Evolutionary conservation across 1,140 invertebrate species (phyloP).

Genomic region (Rhynchophorus ferrugineus): DNA sequence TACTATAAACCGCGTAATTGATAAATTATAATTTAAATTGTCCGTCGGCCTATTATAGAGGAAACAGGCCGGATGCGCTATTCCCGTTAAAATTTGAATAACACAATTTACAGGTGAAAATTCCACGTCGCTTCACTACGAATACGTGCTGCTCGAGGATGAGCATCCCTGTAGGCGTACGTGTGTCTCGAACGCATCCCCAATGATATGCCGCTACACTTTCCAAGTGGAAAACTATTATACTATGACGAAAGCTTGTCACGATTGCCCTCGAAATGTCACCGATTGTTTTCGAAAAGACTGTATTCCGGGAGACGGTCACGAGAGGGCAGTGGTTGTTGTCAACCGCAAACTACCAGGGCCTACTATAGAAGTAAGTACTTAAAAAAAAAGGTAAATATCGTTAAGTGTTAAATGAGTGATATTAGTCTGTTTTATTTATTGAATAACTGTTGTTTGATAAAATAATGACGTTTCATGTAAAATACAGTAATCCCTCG

Average conservation of each 20-base stretch:
- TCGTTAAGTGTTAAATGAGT: too few relatives aligned
- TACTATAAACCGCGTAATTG: too few relatives aligned
- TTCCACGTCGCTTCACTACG: conserved; percentile 13
- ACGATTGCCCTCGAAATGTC: conserved; percentile 66
- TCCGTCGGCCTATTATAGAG: too few relatives aligned
- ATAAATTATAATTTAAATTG: too few relatives aligned
- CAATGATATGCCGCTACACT: conserved; percentile 60
- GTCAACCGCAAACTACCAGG: conserved; percentile 84
- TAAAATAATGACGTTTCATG: too few relatives aligned
- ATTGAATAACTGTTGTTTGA: too few relatives aligned
- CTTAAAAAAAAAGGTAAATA: too few relatives aligned
- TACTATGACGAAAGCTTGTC: conserved; percentile 82
- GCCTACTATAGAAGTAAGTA: conserved; percentile 68
- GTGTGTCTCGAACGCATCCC: conserved; percentile 46
- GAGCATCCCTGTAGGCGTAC: conserved; percentile 46
- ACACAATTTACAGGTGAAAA: not conserved
- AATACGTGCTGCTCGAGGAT: conserved; percentile 27
- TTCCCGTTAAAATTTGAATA: too few relatives aligned
- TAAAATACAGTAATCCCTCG: too few relatives aligned
- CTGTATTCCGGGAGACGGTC: conserved; percentile 76
- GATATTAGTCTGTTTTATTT: too few relatives aligned
- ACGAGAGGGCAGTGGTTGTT: conserved; percentile 61
- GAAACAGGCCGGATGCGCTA: too few relatives aligned
- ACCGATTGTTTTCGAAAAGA: conserved; percentile 70
- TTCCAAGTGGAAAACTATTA: conserved; percentile 72